Evolutionary conservation across 1,140 invertebrate species (phyloP).

Genomic region (Drosophila willistoni): DNA sequence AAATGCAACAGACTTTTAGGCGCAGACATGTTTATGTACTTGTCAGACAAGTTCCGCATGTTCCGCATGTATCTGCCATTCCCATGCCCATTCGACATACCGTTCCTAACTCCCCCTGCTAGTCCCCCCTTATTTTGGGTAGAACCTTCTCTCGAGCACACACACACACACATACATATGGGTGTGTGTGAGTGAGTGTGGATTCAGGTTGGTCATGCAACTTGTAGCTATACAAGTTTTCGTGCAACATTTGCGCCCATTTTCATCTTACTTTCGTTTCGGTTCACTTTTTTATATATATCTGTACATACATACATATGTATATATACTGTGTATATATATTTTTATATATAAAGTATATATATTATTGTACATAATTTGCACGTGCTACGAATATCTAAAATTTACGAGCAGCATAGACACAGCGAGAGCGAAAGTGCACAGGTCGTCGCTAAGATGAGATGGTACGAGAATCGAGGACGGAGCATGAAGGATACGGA

Average conservation of each 20-base stretch:
- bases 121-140: background rate
- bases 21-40: slow-evolving; percentile 78
- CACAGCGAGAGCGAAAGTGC: slow-evolving; percentile 63
- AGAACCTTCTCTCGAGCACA: too few relatives aligned
- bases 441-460: slow-evolving; percentile 57
- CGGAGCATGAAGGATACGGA: background rate
- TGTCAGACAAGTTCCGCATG: slow-evolving; percentile 61
- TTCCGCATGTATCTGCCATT: slow-evolving; percentile 23
- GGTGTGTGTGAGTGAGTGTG: slow-evolving; percentile 2
- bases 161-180: background rate
- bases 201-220: slow-evolving; percentile 30
- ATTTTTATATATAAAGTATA: slow-evolving; percentile 10
- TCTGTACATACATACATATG: slow-evolving; percentile 13
- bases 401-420: slow-evolving; percentile 67
- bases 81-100: slow-evolving; percentile 3
- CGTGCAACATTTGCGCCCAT: slow-evolving; percentile 43
- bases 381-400: slow-evolving; percentile 80
- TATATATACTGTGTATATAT: slow-evolving; percentile 1
- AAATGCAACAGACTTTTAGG: slow-evolving; percentile 77
- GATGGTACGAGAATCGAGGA: background rate
- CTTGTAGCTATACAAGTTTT: slow-evolving; percentile 42
- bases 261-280: slow-evolving; percentile 60
- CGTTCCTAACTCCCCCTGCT: background rate
- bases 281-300: slow-evolving; percentile 32
- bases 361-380: slow-evolving; percentile 82